Evolutionary conservation across 2,113 vertebrate genomes (phyloP), one percentile per base, ranked within the genome.

Genomic region (Mola mola): DNA sequence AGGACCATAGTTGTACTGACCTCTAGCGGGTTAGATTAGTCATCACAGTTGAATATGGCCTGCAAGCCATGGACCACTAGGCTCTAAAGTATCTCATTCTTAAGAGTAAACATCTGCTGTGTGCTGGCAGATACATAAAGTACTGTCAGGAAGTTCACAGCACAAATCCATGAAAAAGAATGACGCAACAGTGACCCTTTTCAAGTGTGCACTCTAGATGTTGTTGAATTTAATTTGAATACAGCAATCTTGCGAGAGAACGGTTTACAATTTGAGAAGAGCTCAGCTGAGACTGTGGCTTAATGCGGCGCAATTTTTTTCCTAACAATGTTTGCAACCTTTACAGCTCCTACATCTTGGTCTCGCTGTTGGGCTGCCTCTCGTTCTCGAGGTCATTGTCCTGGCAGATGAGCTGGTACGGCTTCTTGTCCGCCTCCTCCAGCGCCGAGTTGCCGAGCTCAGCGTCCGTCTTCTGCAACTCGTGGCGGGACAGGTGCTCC

Each of bases 371-470:
- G 19, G 75, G 38, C 4, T 89, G 84, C 65, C 93, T 95, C 49
- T 95, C 94, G 0, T 90, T 90, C 48, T 94, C 95, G 2, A 62
- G 82, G 41, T 92, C 87, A 9, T 90, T 94, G 83, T 95, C 94
- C 83, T 96, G 94, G 13, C 90, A 87, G 69, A 99, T 93, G 66
- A 96, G 91, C 41, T 92, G 94, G 83, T 97, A 99, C 0, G 95
- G 92, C 64, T 97, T 97, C 89, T 95, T 97, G 90, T 94, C 93
- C 1, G 93, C 91, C 82, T 97, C 96, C 74, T 98, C 97, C 56
- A 96, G 91, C 80, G 96, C 95, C 0, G 94, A 95, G 89, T 97
- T 96, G 2, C 94, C 94, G 83, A 94, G 90, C 66, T 97, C 96
- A 0, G 85, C 84, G 65, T 98, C 96, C 16, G 66, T 90, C 20